A percentile compares a stretch with the other conserved stretches of the same genome.
These are phyloP conservation scores for Reticulitermes speratus DNA, from an alignment of 1,140 invertebrate species.

Conservation along the genomic window DNA sequence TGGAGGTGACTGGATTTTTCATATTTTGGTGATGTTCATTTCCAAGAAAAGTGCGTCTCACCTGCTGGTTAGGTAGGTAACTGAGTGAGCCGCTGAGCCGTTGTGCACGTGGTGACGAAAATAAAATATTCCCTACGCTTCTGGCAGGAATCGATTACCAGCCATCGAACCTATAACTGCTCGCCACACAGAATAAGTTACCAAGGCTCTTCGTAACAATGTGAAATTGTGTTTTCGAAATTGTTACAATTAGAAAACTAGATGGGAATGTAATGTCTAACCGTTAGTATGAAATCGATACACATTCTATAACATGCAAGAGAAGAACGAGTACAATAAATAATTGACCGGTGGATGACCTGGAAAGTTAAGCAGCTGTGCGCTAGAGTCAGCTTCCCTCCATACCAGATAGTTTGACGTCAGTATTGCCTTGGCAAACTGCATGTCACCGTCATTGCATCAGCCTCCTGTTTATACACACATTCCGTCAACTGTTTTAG, in stretches of 20 bases:
- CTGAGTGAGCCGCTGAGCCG: too few relatives aligned
- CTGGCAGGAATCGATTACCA: too few relatives aligned
- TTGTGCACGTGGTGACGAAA: too few relatives aligned
- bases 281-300: not conserved
- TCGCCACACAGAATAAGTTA: too few relatives aligned
- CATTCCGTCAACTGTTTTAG: not conserved
- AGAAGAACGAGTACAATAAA: not conserved
- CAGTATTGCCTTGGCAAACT: not conserved
- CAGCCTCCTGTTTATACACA: not conserved
- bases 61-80: too few relatives aligned
- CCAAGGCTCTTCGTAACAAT: too few relatives aligned
- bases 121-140: too few relatives aligned
- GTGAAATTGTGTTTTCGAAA: not conserved
- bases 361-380: not conserved
- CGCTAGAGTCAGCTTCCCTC: not conserved
- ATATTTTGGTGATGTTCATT: too few relatives aligned
- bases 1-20: too few relatives aligned
- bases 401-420: not conserved
- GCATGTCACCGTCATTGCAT: not conserved
- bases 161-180: too few relatives aligned
- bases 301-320: not conserved
- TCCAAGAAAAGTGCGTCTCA: too few relatives aligned
- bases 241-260: not conserved
- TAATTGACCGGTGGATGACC: slow-evolving; percentile 10
- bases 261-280: not conserved